These are phyloP conservation scores for Callipepla californica DNA, from an alignment of 2,113 vertebrate genomes.

Conservation along the genomic window DNA sequence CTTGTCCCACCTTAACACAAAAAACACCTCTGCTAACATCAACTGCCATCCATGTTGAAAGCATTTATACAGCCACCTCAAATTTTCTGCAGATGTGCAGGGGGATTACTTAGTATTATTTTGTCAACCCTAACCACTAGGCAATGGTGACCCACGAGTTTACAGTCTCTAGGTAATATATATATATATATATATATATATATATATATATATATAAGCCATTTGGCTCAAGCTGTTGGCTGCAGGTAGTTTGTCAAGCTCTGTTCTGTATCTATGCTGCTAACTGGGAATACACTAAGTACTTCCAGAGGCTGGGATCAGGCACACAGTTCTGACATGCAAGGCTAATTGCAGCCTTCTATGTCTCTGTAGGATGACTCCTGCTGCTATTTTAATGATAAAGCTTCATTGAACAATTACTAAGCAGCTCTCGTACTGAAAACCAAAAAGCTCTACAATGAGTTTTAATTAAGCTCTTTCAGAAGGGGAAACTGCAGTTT, in stretches of 20 bases:
- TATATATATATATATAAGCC: not conserved
- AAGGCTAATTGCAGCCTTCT: not conserved
- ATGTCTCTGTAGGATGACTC: not conserved
- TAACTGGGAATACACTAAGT: not conserved
- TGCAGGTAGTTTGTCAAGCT: not conserved
- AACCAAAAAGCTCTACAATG: not conserved
- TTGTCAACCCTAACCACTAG: no score
- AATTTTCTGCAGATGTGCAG: not conserved
- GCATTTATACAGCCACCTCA: not conserved
- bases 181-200: not conserved
- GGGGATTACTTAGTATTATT: not conserved
- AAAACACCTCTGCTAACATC: not conserved
- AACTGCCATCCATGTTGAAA: not conserved
- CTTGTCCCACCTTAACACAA: not conserved
- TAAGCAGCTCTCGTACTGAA: not conserved
- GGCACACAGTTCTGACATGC: not conserved
- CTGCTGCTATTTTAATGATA: not conserved
- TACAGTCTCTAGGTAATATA: not conserved
- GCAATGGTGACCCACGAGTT: not conserved
- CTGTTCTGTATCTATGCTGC: not conserved
- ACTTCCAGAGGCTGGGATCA: not conserved
- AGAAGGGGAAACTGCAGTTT: not conserved
- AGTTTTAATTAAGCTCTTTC: not conserved
- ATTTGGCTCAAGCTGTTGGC: not conserved
- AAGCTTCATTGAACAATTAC: not conserved